Evolutionary conservation across 2,888 invertebrate species (phyloP), one percentile per base, ranked within the genome.

Genomic region (Lasioglossum figueresi): DNA sequence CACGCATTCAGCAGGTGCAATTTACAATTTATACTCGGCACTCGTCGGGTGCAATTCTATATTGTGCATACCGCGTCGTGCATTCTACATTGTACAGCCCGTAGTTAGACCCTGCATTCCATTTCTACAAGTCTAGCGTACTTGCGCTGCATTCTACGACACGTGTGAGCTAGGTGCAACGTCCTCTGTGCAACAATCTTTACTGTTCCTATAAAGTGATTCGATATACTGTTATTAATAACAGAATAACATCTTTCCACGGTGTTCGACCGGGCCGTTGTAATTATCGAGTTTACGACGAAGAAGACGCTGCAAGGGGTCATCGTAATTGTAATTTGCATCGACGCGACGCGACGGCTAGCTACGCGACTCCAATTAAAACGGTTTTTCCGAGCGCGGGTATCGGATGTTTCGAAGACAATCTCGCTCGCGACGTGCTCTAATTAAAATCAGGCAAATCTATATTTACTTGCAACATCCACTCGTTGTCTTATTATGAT

Each of bases 401-500:
- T 68, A 37, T 68, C 68, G 37, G 68, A 12, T 4, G 37, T 68
- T n/a, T 4, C 37, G 34, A 68, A 68, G 37, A 68, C 68, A 68
- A 37, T 37, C 23, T 68, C n/a, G 68, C n/a, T 37, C n/a, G 68
- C 23, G 10, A 34, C 37, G n/a, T 12, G 68, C 23, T 37, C 23
- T 68, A 68, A 68, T 68, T 68, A 68, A 68, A 68, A 68, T 37
- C 68, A 37, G 23, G 68, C 59, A 40, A 37, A n/a, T 68, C 19
- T 40, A 68, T 37, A 68, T 68, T 68, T 68, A 34, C 23, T 48
- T 34, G 23, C 48, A 72, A 72, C 27, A 34, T 72, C 23, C 72
- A 70, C 56, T 77, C 59, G 59, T 56, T 70, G 68, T 77, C 76
- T 68, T 76, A 73, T 82, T 76, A 77, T 59, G 73, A 77, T 77